A percentile compares a stretch with the other conserved stretches of the same genome.
Conservation (phyloP, 1,140 invertebrate genomes). For the Globodera rostochiensis region DNA sequence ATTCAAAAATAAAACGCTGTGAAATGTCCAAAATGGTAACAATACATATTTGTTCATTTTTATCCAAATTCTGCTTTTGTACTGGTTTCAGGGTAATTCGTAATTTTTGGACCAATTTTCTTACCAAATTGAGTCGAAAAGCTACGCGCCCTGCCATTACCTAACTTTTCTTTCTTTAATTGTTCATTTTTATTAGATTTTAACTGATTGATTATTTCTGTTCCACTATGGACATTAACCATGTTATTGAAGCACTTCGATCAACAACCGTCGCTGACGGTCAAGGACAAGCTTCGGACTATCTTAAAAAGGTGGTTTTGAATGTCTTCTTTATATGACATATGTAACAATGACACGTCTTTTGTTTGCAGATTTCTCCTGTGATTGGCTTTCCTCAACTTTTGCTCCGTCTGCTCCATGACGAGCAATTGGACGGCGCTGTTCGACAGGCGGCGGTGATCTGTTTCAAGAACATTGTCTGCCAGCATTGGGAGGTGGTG, state of each 20-base stretch:
- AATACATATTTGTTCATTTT: too few relatives aligned
- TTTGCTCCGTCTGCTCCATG: constrained; percentile 89
- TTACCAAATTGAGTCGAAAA: too few relatives aligned
- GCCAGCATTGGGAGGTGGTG: constrained; percentile 80
- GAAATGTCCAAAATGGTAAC: too few relatives aligned
- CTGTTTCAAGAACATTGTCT: constrained; percentile 93
- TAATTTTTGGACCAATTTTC: too few relatives aligned
- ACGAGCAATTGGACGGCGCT: constrained; percentile 82
- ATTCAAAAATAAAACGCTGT: too few relatives aligned
- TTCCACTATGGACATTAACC: constrained; percentile 23
- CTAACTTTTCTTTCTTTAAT: too few relatives aligned
- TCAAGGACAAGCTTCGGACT: constrained; percentile 22
- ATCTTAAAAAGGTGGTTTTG: constrained; percentile 19
- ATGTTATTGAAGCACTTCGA: constrained; percentile 28
- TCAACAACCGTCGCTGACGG: constrained; percentile 17
- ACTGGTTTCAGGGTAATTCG: too few relatives aligned
- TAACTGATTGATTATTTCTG: too few relatives aligned
- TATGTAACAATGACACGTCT: background rate
- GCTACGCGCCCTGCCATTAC: too few relatives aligned
- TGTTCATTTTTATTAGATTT: too few relatives aligned
- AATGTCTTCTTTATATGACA: background rate
- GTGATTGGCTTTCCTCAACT: constrained; percentile 92
- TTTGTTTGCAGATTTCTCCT: constrained; percentile 79
- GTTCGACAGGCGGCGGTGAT: constrained; percentile 91
- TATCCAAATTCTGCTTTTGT: too few relatives aligned